phyloP scores from a whole-genome alignment of 2,113 vertebrate genomes.

The Fulica atra region DNA sequence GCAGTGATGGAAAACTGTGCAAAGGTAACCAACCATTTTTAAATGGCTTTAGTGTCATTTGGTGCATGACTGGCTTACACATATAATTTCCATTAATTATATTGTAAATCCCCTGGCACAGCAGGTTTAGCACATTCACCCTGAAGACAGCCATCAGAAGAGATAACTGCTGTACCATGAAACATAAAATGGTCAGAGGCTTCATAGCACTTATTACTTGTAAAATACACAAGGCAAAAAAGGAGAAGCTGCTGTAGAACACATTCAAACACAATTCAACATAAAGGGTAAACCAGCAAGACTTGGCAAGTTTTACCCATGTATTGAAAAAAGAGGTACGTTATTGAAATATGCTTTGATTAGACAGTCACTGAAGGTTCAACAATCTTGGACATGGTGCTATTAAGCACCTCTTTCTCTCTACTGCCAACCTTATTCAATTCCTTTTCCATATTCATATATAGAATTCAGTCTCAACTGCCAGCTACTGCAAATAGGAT shows the following conservation, averaged over 20 bases:
- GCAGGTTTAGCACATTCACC: slow-evolving; percentile 2
- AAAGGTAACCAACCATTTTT: slow-evolving; percentile 12
- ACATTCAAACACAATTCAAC: background rate
- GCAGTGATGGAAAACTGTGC: background rate
- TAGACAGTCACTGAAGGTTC: background rate
- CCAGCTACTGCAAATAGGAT: background rate
- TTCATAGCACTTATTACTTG: background rate
- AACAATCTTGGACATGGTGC: no score
- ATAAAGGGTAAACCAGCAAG: background rate
- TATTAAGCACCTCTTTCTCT: background rate
- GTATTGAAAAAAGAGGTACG: background rate
- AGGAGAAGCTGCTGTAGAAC: background rate
- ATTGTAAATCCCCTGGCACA: background rate
- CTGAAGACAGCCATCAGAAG: slow-evolving; percentile 25
- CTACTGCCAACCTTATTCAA: background rate
- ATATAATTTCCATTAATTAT: background rate
- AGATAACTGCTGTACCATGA: background rate
- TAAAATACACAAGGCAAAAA: background rate
- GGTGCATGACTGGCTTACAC: background rate
- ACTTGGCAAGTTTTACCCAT: background rate
- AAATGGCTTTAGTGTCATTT: slow-evolving; percentile 26
- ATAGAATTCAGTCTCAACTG: background rate
- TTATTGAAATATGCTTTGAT: background rate
- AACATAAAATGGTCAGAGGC: background rate
- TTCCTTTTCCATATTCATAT: background rate